Percentiles rank a stretch among this genome's conserved stretches.
These are phyloP conservation scores for Malthinus seriepunctatus DNA, from an alignment of 2,888 invertebrate species.

Conservation along the genomic window DNA sequence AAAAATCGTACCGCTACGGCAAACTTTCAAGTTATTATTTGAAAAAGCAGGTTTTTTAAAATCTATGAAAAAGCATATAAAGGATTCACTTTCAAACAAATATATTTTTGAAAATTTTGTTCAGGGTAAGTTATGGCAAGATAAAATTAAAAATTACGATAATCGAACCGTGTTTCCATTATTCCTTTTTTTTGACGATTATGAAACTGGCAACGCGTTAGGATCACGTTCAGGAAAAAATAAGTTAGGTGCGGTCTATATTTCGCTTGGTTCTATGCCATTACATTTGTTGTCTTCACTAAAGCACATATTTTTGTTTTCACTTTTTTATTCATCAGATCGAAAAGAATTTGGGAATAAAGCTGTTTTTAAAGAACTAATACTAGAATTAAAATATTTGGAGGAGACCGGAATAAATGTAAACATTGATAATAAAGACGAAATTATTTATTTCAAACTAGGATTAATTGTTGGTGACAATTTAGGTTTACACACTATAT, in stretches of 20 bases:
- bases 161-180: neutral
- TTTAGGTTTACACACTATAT: neutral
- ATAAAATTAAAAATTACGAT: neutral
- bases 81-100: neutral
- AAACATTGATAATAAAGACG: neutral
- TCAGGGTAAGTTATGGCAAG: neutral
- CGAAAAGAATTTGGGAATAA: slow-evolving; percentile 1
- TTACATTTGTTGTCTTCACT: neutral
- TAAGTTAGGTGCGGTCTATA: neutral
- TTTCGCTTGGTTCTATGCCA: neutral
- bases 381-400: neutral
- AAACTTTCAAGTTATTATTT: neutral
- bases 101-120: neutral
- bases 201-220: slow-evolving; percentile 2
- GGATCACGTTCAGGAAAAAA: neutral
- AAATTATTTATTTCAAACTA: slow-evolving; percentile 1
- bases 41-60: neutral
- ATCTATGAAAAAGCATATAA: neutral
- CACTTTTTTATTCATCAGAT: neutral
- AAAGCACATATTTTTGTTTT: neutral
- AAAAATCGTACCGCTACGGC: neutral
- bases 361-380: neutral
- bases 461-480: neutral
- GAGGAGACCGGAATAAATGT: neutral
- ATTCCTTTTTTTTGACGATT: neutral